A percentile compares a stretch with the other conserved stretches of the same genome.
Evolutionary conservation across 2,113 vertebrate genomes (phyloP).

Genomic region (Onychostruthus taczanowskii): DNA sequence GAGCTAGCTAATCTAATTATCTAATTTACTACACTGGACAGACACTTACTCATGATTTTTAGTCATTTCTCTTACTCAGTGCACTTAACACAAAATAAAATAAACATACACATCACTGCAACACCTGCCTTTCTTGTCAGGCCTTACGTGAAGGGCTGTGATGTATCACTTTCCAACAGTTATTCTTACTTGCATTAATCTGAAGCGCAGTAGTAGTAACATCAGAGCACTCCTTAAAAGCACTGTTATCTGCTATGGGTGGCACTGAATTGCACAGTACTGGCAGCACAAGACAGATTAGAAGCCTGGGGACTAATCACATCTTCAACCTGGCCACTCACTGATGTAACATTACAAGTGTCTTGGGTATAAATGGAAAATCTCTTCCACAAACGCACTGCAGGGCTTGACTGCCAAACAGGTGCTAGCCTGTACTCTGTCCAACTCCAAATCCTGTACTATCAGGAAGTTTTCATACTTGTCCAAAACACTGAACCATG

Average conservation of each 20-base stretch:
- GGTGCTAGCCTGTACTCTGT: background rate
- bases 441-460: background rate
- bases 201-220: background rate
- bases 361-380: background rate
- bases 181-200: background rate
- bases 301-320: background rate
- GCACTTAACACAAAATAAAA: background rate
- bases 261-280: background rate
- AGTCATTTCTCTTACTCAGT: constrained; percentile 45
- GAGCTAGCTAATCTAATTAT: background rate
- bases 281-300: background rate
- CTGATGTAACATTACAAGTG: rapidly evolving
- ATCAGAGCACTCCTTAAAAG: background rate
- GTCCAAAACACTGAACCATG: background rate
- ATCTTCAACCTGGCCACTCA: background rate
- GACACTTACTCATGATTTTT: constrained; percentile 37
- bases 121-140: background rate
- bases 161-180: background rate
- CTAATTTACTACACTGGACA: constrained; percentile 42
- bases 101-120: background rate
- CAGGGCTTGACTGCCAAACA: background rate
- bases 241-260: rapidly evolving
- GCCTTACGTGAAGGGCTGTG: background rate
- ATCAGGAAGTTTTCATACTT: background rate
- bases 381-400: background rate